Evolutionary conservation across 1,140 invertebrate species (phyloP).

Genomic region (Eriosoma lanigerum): DNA sequence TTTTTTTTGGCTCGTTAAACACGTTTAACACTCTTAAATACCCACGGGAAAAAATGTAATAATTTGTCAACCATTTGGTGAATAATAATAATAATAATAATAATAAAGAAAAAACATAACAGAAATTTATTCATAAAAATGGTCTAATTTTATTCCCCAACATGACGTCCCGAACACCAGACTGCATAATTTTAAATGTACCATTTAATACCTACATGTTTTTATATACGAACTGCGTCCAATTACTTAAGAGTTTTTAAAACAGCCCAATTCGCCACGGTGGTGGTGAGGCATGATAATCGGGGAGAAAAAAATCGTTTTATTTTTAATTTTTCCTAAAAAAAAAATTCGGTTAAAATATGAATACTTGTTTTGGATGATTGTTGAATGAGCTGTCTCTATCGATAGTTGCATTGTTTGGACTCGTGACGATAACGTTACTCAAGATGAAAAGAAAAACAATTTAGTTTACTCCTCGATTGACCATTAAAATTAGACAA

Average conservation of each 20-base stretch:
- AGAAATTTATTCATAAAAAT: neutral
- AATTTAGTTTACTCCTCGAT: neutral
- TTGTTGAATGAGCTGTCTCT: too few species aligned
- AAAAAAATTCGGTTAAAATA: too few species aligned
- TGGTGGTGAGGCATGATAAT: conserved; percentile 36
- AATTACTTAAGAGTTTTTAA: conserved; percentile 3
- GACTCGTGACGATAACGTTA: neutral
- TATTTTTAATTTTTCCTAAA: too few species aligned
- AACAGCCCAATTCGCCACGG: conserved; percentile 10
- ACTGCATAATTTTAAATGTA: neutral
- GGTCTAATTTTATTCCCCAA: neutral
- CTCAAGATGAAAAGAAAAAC: neutral
- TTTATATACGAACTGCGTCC: conserved; percentile 1
- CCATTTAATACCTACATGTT: too few species aligned
- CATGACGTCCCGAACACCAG: neutral
- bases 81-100: too few species aligned
- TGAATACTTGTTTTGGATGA: too few species aligned
- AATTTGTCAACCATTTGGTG: conserved; percentile 18
- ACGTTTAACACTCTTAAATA: conserved; percentile 9
- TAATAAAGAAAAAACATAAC: too few species aligned
- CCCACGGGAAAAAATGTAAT: neutral
- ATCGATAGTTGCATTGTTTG: too few species aligned
- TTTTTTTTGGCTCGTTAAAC: conserved; percentile 34
- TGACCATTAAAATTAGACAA: conserved; percentile 1
- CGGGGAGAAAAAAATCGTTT: neutral